These are phyloP conservation scores for Euglossa dilemma DNA, from an alignment of 1,140 invertebrate genomes.

Conservation along the genomic window DNA sequence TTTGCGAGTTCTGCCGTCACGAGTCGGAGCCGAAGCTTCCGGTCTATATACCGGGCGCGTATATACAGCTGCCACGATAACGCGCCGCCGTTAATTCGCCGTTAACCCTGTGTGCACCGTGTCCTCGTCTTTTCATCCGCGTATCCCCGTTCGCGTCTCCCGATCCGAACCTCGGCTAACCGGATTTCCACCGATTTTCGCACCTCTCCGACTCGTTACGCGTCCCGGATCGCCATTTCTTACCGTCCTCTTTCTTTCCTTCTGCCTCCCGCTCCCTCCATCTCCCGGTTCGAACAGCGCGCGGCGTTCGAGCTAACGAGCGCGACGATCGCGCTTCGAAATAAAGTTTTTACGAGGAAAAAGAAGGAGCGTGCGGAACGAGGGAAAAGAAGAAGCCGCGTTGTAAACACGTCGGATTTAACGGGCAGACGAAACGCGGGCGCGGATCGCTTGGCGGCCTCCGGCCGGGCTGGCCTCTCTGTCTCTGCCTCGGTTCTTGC, in stretches of 20 bases:
- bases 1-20: constrained; percentile 4
- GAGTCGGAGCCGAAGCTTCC: constrained; percentile 26
- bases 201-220: neutral
- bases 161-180: neutral
- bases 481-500: neutral
- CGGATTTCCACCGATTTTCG: constrained; percentile 1
- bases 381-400: neutral
- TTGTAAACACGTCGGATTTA: constrained; percentile 16
- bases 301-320: neutral
- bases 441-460: too few species aligned
- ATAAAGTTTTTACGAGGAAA: neutral
- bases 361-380: neutral
- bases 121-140: neutral
- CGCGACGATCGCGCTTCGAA: neutral
- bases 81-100: constrained; percentile 11
- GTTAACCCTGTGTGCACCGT: neutral
- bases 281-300: too few species aligned
- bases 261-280: neutral
- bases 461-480: neutral
- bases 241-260: neutral
- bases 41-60: constrained; percentile 1
- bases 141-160: neutral
- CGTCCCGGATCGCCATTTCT: neutral
- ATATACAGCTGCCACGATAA: constrained; percentile 18
- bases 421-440: neutral